Evolutionary conservation across 2,797 vertebrate species (phyloP).

Genomic region (Leuciscus waleckii): DNA sequence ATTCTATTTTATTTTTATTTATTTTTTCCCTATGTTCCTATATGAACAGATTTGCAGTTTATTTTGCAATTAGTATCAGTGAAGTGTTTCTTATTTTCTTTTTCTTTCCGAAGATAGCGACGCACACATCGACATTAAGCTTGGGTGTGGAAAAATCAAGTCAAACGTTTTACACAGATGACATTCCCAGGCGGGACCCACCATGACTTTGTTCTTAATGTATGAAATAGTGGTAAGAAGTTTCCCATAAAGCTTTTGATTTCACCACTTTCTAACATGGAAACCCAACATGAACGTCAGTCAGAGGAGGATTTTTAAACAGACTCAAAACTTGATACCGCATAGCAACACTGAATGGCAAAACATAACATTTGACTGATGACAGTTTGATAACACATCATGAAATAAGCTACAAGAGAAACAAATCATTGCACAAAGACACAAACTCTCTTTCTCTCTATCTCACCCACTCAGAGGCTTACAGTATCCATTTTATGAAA

Average conservation of each 20-base stretch:
- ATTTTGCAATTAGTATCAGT: conserved; percentile 8
- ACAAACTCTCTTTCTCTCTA: conserved; percentile 33
- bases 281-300: conserved; percentile 59
- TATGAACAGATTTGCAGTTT: background rate
- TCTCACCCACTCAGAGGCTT: conserved; percentile 52
- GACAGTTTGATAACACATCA: conserved; percentile 60
- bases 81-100: background rate
- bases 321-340: conserved; percentile 36
- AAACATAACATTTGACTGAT: conserved; percentile 52
- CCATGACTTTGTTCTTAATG: conserved; percentile 5
- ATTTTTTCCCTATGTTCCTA: background rate
- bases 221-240: conserved; percentile 42
- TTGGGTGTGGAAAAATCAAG: conserved; percentile 37
- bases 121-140: conserved; percentile 4
- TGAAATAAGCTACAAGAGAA: conserved; percentile 4
- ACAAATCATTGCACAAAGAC: conserved; percentile 14
- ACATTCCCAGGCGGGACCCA: conserved; percentile 23
- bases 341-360: conserved; percentile 30
- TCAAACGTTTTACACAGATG: conserved; percentile 30
- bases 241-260: conserved; percentile 59
- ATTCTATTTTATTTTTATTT: background rate
- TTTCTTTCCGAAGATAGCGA: background rate
- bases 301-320: conserved; percentile 65
- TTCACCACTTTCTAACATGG: conserved; percentile 47
- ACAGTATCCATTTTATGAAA: conserved; percentile 27